Evolutionary conservation across 1,140 invertebrate species (phyloP), one percentile per base, ranked within the genome.

Genomic region (Sycophila sp.): DNA sequence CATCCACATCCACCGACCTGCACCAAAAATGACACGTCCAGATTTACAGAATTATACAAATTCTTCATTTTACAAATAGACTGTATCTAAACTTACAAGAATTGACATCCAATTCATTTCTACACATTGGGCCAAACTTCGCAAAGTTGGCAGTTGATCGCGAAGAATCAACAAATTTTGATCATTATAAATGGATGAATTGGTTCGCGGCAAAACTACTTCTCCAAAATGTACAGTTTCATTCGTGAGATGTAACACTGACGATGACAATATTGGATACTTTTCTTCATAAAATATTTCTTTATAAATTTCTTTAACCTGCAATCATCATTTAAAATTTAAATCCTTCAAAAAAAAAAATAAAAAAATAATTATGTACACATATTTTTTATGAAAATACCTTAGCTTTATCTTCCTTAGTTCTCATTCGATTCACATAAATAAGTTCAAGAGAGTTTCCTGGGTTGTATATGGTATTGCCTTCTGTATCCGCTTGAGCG

Each of bases 81-180:
- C n/a, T n/a, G n/a, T n/a, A n/a, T n/a, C n/a, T n/a, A 24, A 32
- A 85, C 88, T 89, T 86, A 96, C 94, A 77, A 98, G 79, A 76
- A 98, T 95, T 2, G 93, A 85, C 87, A 98, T 91, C 96, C 96
- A 98, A 77, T 95, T 95, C 91, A 96, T 93, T 73, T 95, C 89
- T 5, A 97, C 87, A 83, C 94, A 96, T 64, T 93, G 92, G 11
- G 92, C 90, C 36, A 98, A 80, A 51, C 92, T 92, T 78, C 94
- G 92, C 30, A 98, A 78, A 10, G 85, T 80, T 15, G 86, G 76
- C 36, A 92, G 78, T 80, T 96, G 93, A 62, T 89, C 84, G 51
- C 93, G 88, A 7, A 96, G 78, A 34, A 94, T 77, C 30, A 92
- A 79, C 40, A 90, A 82, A 74, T 89, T 87, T 2, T 83, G 76